Conservation (phyloP, 2,113 vertebrate species). For the Ceyx melanurus region DNA sequence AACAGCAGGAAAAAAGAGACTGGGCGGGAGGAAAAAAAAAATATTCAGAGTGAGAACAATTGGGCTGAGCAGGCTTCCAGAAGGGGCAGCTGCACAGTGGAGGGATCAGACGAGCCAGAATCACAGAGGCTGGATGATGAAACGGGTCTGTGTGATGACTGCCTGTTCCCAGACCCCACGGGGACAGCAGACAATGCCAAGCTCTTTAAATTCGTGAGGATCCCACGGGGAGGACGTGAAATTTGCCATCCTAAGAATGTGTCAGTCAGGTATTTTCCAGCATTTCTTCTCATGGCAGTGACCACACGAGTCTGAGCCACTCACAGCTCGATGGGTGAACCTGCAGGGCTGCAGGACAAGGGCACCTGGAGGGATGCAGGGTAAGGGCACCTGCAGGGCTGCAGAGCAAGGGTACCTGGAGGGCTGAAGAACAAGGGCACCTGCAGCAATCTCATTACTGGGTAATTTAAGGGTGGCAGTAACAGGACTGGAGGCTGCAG, state of each 20-base stretch:
- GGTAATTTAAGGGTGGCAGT: not conserved
- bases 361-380: not conserved
- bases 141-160: not conserved
- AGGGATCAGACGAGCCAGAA: not conserved
- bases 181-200: not conserved
- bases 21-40: not conserved
- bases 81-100: not conserved
- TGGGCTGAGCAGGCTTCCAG: not conserved
- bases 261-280: not conserved
- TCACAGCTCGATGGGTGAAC: not conserved
- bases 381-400: not conserved
- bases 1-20: not conserved
- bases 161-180: not conserved
- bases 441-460: not conserved
- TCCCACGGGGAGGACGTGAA: not conserved
- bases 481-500: not conserved
- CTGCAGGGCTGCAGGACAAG: not conserved
- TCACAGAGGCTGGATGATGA: not conserved
- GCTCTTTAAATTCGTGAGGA: not conserved
- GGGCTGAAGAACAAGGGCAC: not conserved
- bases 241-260: not conserved
- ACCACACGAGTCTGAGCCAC: fast-evolving
- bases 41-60: not conserved
- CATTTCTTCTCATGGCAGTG: not conserved
- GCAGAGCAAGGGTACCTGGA: too few relatives aligned